Evolutionary conservation across 2,797 vertebrate genomes (phyloP).

Genomic region (Chiroxiphia lanceolata): DNA sequence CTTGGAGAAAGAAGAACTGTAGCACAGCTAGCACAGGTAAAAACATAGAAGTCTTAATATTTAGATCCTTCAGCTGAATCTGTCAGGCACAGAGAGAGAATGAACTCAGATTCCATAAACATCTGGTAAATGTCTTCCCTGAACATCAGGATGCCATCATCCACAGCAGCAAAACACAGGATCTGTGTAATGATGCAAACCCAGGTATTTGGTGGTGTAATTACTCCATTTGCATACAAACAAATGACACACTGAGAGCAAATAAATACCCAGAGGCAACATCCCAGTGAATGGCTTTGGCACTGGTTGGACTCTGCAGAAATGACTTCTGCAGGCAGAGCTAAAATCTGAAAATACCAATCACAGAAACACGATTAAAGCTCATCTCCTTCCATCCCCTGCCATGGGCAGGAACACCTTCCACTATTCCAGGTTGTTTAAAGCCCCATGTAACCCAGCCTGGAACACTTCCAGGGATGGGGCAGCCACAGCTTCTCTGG

Average conservation of each 20-base stretch:
- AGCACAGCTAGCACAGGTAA: conserved; percentile 74
- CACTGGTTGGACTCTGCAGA: background rate
- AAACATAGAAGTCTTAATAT: background rate
- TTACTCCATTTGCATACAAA: background rate
- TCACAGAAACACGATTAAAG: background rate
- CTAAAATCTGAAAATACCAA: background rate
- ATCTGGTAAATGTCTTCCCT: background rate
- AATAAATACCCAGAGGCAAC: background rate
- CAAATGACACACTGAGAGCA: background rate
- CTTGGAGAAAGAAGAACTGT: conserved; percentile 63
- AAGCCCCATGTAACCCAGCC: background rate
- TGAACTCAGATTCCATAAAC: background rate
- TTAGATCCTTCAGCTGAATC: background rate
- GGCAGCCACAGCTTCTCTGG: background rate
- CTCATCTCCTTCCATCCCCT: background rate
- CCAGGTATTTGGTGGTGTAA: background rate
- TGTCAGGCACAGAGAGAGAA: background rate
- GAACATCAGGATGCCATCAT: background rate
- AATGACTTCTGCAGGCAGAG: background rate
- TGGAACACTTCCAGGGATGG: background rate
- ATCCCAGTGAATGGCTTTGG: background rate
- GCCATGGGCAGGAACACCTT: background rate
- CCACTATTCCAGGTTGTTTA: background rate
- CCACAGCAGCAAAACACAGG: background rate
- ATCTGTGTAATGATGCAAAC: background rate